phyloP scores from a whole-genome alignment of 2,113 vertebrate species.

The Zootoca vivipara region DNA sequence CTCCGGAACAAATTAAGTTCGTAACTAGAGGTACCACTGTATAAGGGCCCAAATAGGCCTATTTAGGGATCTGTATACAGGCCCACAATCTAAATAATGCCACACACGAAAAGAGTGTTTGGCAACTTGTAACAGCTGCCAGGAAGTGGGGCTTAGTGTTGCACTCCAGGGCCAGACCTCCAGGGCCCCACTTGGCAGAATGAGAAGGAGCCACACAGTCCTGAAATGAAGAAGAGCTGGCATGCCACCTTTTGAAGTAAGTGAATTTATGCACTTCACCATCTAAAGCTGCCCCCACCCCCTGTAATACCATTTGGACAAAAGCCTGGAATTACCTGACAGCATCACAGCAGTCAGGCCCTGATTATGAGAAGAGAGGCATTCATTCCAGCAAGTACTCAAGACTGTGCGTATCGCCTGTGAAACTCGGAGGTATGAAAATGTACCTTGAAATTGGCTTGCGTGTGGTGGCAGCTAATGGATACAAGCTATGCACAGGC shows the following conservation, averaged over 20 bases:
- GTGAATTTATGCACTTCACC: too few species aligned
- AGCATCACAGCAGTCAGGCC: neutral
- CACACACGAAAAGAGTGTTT: neutral
- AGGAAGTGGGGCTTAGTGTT: neutral
- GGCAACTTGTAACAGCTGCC: neutral
- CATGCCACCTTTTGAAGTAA: too few species aligned
- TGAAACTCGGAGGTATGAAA: neutral
- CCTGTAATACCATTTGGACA: too few species aligned
- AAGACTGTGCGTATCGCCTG: neutral
- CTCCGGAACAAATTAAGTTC: too few species aligned
- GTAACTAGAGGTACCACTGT: too few species aligned
- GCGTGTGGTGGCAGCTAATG: neutral
- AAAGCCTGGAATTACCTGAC: too few species aligned
- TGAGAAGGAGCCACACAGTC: too few species aligned
- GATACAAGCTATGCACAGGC: neutral
- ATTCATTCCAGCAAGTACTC: neutral
- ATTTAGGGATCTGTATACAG: neutral
- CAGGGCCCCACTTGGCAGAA: too few species aligned
- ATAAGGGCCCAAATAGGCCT: neutral
- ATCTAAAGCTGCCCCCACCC: too few species aligned
- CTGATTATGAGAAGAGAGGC: neutral
- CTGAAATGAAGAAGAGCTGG: too few species aligned
- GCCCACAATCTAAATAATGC: neutral
- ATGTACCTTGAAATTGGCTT: neutral
- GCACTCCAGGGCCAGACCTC: too few species aligned